These are phyloP conservation scores for Phrynocephalus forsythii DNA, from an alignment of 2,797 vertebrate genomes.

Conservation along the genomic window DNA sequence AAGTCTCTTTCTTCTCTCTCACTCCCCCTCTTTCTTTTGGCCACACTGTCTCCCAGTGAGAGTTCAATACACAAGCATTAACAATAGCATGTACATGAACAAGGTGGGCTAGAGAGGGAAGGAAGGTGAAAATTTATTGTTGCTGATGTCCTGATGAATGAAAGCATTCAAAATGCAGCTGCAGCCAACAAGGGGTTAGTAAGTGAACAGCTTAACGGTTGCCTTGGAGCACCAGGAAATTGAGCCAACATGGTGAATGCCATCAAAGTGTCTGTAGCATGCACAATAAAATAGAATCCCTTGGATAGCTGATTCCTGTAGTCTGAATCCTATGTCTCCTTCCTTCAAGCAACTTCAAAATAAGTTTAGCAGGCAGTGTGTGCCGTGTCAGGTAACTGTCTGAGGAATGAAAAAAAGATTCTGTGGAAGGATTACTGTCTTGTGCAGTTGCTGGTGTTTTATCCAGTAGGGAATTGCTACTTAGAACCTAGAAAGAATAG, in stretches of 20 bases:
- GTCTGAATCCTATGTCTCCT: constrained; percentile 60
- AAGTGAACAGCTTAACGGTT: constrained; percentile 73
- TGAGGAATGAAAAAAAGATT: constrained; percentile 24
- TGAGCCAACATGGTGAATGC: constrained; percentile 73
- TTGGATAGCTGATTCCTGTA: constrained; percentile 71
- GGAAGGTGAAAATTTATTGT: constrained; percentile 76
- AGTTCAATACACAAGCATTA: constrained; percentile 55
- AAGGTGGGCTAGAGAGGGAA: constrained; percentile 62
- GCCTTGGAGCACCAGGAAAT: constrained; percentile 79
- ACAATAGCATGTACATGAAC: constrained; percentile 36
- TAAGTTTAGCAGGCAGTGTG: constrained; percentile 48
- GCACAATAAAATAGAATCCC: constrained; percentile 67
- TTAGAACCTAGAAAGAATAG: constrained; percentile 49
- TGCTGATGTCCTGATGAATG: constrained; percentile 74
- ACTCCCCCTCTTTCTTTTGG: constrained; percentile 22
- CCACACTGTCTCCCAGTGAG: constrained; percentile 30
- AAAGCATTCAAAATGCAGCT: constrained; percentile 81
- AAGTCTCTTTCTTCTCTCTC: constrained; percentile 25
- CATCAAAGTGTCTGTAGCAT: constrained; percentile 71
- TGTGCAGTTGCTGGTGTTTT: constrained; percentile 17
- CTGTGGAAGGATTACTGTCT: constrained; percentile 23
- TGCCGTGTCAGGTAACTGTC: constrained; percentile 20
- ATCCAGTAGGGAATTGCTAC: neutral
- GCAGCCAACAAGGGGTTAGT: constrained; percentile 66
- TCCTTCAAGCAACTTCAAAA: constrained; percentile 64